These are phyloP conservation scores for Erebia aethiops DNA, from an alignment of 2,888 invertebrate genomes.

Conservation along the genomic window DNA sequence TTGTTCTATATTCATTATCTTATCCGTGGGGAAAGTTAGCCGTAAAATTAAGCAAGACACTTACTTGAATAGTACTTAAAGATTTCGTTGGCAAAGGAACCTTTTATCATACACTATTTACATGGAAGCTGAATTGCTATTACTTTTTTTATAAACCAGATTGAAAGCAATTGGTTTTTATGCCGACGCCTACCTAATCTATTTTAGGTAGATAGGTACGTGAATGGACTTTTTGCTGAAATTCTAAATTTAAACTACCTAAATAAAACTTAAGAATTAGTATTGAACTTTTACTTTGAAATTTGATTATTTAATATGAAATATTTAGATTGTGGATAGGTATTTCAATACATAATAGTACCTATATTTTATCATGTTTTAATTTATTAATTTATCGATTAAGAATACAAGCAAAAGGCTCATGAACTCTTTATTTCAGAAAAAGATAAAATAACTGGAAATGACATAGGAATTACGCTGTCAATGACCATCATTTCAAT, in stretches of 20 bases:
- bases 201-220: conserved; percentile 4
- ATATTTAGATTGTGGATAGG: too few species aligned
- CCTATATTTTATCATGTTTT: too few species aligned
- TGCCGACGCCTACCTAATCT: not conserved
- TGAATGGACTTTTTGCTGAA: conserved; percentile 7
- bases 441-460: too few species aligned
- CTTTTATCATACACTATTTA: not conserved
- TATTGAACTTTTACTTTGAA: not conserved
- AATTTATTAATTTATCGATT: too few species aligned
- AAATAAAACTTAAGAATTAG: not conserved
- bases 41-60: too few species aligned
- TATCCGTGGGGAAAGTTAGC: too few species aligned
- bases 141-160: not conserved
- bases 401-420: too few species aligned
- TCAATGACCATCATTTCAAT: too few species aligned
- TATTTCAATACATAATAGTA: too few species aligned
- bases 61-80: not conserved
- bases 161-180: conserved; percentile 6
- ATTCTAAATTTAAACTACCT: conserved; percentile 13
- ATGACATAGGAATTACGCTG: too few species aligned
- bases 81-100: not conserved
- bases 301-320: not conserved
- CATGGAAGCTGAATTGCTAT: conserved; percentile 12
- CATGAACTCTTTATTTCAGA: too few species aligned
- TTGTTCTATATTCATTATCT: too few species aligned